Conservation (phyloP, 2,797 vertebrate species). For the Percopsis omiscomaycus region DNA sequence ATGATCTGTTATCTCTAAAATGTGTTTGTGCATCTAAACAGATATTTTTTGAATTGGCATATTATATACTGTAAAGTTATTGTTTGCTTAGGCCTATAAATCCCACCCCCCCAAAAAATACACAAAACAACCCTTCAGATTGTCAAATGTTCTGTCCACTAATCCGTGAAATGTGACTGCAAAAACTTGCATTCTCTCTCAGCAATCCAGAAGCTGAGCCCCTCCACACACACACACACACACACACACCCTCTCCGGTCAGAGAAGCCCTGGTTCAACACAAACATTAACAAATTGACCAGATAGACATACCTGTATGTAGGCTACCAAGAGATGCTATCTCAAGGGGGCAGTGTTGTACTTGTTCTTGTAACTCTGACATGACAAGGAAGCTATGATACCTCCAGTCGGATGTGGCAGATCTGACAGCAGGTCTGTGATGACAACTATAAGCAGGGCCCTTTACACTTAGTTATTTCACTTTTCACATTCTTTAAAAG, state of each 20-base stretch:
- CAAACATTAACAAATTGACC: constrained; percentile 3
- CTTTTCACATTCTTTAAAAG: too few species aligned
- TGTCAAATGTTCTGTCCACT: constrained; percentile 12
- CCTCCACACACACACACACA: background rate
- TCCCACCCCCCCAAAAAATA: background rate
- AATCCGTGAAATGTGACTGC: constrained; percentile 22
- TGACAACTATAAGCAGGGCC: too few species aligned
- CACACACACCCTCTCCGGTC: background rate
- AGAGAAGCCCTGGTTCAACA: constrained; percentile 8
- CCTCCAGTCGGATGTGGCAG: background rate
- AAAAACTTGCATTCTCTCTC: background rate
- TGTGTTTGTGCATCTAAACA: too few species aligned
- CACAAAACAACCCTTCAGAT: background rate
- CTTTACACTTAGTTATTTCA: too few species aligned
- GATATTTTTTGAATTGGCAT: background rate
- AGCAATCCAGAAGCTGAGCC: background rate
- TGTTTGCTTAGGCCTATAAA: background rate
- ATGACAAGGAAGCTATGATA: background rate
- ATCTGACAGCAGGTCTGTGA: background rate
- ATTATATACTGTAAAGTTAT: background rate
- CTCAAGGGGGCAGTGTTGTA: constrained; percentile 65
- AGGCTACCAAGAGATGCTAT: background rate
- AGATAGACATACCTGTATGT: background rate
- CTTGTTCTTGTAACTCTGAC: background rate
- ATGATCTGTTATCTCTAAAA: too few species aligned